Evolutionary conservation across 2,888 invertebrate species (phyloP).

Genomic region (Leuctra nigra): DNA sequence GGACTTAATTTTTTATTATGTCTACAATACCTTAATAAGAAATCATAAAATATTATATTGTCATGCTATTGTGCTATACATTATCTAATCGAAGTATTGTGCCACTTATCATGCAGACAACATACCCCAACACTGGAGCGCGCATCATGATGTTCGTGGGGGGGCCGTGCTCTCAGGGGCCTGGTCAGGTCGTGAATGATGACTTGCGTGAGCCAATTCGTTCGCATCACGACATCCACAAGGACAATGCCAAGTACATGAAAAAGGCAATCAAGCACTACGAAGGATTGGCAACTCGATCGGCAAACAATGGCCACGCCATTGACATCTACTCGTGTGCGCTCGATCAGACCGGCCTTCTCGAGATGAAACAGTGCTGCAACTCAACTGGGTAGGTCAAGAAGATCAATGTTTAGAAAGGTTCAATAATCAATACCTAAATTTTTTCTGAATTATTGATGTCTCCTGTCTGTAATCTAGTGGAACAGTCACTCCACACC

Average conservation of each 20-base stretch:
- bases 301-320: slow-evolving; percentile 94
- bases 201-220: slow-evolving; percentile 96
- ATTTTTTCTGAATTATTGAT: no score
- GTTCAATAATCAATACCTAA: no score
- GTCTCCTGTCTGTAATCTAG: no score
- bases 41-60: no score
- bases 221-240: slow-evolving; percentile 97
- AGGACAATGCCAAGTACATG: slow-evolving; percentile 97
- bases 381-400: slow-evolving; percentile 82
- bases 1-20: no score
- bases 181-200: slow-evolving; percentile 94
- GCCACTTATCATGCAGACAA: slow-evolving; percentile 52
- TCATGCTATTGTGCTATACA: not conserved
- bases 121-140: slow-evolving; percentile 96
- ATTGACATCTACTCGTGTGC: slow-evolving; percentile 98
- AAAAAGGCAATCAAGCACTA: slow-evolving; percentile 98
- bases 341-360: slow-evolving; percentile 94
- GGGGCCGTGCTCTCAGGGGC: slow-evolving; percentile 97
- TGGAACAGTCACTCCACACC: no score
- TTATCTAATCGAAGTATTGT: not conserved
- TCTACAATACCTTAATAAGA: no score
- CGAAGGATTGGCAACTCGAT: slow-evolving; percentile 81
- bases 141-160: slow-evolving; percentile 95
- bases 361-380: slow-evolving; percentile 97
- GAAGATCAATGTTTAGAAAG: no score